Evolutionary conservation across 2,888 invertebrate genomes (phyloP), one percentile per base, ranked within the genome.

Genomic region (Watsonalla binaria): DNA sequence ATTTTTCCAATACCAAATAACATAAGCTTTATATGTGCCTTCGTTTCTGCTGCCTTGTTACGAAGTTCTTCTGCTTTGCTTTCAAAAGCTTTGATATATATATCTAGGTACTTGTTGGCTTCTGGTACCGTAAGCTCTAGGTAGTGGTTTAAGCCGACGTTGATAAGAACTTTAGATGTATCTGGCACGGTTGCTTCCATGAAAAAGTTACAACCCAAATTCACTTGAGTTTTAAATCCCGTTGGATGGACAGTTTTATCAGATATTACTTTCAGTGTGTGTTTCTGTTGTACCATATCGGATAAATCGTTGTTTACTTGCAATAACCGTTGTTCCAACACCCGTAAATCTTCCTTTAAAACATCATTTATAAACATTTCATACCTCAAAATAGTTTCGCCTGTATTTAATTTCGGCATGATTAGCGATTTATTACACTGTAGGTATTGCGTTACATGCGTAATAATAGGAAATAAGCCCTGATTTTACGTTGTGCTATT

Each of bases 181-280:
- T 95, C 93, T 51, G 91, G 84, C 52, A 96, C 93, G 53, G 93
- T 86, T 0, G 96, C 96, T 78, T 96, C 94, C 76, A 96, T 94
- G 70, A 95, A 97, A 64, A 96, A 95, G 77, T 95, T 95, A 66
- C 95, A 94, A n/a, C 97, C 97, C 37, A 97, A 84, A 75, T 97
- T 95, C 34, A 97, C 92, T 70, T 90, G 89, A 5, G 84, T 79
- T 72, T 89, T 89, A 51, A 88, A 87, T 2, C 90, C 87, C 15
- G 76, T 54, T 6, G 92, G 89, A 49, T 92, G 87, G 0, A 91
- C 74, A 5, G 88, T 84, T 42, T 91, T 91, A 54, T 92, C 91
- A 51, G 92, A 78, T 5, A 96, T 81, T 0, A 94, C 92, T 74
- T 94, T 92, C 24, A 97, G 92, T 0, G 93, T 92, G 54, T 93